Conservation (phyloP, 2,113 vertebrate genomes). For the Chlamydotis undulata region DNA sequence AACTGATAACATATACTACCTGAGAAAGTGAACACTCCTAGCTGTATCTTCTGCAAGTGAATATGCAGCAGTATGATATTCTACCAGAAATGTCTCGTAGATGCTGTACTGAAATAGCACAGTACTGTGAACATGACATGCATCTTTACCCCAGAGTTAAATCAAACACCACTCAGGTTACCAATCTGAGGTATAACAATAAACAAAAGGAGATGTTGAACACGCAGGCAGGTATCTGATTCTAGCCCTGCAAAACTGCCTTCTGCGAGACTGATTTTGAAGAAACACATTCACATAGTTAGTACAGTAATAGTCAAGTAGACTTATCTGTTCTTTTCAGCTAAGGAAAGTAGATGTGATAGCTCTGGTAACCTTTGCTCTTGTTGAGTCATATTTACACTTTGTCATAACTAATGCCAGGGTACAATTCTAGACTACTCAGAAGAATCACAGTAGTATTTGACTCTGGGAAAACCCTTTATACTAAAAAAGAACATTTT, state of each 20-base stretch:
- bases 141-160: neutral
- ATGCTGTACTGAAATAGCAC: neutral
- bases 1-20: neutral
- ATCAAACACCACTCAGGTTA: neutral
- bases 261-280: neutral
- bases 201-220: neutral
- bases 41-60: neutral
- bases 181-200: too few species aligned
- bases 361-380: neutral
- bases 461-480: neutral
- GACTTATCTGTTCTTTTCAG: neutral
- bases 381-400: neutral
- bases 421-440: neutral
- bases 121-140: neutral
- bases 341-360: fast-evolving
- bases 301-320: neutral
- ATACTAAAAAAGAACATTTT: neutral
- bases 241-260: neutral
- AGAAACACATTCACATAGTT: neutral
- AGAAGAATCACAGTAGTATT: neutral
- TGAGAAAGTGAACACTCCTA: neutral
- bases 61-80: neutral
- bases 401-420: neutral
- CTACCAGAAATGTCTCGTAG: neutral
- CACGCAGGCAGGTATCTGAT: neutral